Base-by-base conservation (phyloP, 1,140 invertebrate species). In the Drosophila equinoxialis region DNA sequence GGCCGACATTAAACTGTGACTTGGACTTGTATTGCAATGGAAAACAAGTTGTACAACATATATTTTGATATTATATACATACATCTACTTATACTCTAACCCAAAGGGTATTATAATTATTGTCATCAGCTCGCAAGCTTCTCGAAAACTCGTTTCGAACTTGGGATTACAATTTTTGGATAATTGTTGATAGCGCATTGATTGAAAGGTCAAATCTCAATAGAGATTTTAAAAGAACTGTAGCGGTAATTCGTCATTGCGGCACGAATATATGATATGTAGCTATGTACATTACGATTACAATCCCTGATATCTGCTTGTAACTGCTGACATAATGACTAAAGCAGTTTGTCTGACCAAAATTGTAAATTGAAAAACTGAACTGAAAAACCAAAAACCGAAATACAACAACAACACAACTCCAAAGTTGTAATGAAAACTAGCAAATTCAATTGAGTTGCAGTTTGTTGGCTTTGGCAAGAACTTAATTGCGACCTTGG, bases 401-500 rank as follows among this genome's bases (percentile, higher is more conserved):
- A 65, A 65, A 76, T 54, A 58, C 33, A 62, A 39, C 33, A 71
- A 37, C 30, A 17, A 41, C 54, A 59, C n/a, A 13, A 42, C 55
- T n/a, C 33, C 60, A 33, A 75, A 74, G 45, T 45, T 39, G 42
- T 67, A 45, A 65, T 65, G 67, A 68, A 39, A 35, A 33, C 57
- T 17, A 72, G 39, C 54, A 68, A 64, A 58, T 65, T 71, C 68
- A 77, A 86, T 86, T 86, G 71, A 86, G 74, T 64, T 66, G 69
- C 67, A 41, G 73, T 67, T 30, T 74, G 72, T 23, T 66, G 61
- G 73, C 63, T 66, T 39, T 54, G 69, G 73, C 80, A 71, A 86
- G 84, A 86, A 89, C 84, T 86, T 51, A 89, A 86, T 86, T 86
- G 79, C 83, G 77, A 87, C 83, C 83, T 87, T 87, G 83, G 83